phyloP scores from a whole-genome alignment of 1,140 invertebrate genomes.

The Drosophila melanica region DNA sequence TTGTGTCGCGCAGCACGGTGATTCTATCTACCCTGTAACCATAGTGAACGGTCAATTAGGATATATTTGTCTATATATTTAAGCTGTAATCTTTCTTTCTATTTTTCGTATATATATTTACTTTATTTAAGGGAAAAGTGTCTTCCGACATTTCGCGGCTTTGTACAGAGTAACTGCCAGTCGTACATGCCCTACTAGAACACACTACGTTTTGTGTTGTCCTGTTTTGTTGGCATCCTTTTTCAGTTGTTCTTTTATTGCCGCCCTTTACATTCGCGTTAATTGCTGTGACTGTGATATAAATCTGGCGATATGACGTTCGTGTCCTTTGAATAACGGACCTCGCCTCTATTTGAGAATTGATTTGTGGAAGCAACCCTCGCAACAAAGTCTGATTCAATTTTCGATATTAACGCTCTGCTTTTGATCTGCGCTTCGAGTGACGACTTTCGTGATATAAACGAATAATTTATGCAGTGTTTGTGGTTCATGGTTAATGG shows the following conservation, averaged over 20 bases:
- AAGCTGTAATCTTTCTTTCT: too few species aligned
- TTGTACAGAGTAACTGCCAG: background rate
- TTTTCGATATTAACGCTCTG: slow-evolving; percentile 8
- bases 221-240: slow-evolving; percentile 11
- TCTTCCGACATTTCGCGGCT: too few species aligned
- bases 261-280: slow-evolving; percentile 72
- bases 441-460: background rate
- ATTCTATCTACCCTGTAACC: slow-evolving; percentile 33
- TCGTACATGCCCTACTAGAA: too few species aligned
- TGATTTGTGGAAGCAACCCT: slow-evolving; percentile 30
- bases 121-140: too few species aligned
- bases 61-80: background rate
- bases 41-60: too few species aligned
- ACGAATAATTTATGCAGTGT: slow-evolving; percentile 10
- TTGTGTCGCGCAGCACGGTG: slow-evolving; percentile 32
- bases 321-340: slow-evolving; percentile 39
- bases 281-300: slow-evolving; percentile 76
- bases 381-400: slow-evolving; percentile 15
- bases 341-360: slow-evolving; percentile 13
- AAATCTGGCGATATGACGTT: slow-evolving; percentile 71
- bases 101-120: too few species aligned
- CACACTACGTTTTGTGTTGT: slow-evolving; percentile 13
- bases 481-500: slow-evolving; percentile 1
- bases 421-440: slow-evolving; percentile 20
- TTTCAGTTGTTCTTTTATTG: slow-evolving; percentile 55